These are phyloP conservation scores for Hippocampus barbouri DNA, from an alignment of 2,113 vertebrate genomes.

Conservation along the genomic window DNA sequence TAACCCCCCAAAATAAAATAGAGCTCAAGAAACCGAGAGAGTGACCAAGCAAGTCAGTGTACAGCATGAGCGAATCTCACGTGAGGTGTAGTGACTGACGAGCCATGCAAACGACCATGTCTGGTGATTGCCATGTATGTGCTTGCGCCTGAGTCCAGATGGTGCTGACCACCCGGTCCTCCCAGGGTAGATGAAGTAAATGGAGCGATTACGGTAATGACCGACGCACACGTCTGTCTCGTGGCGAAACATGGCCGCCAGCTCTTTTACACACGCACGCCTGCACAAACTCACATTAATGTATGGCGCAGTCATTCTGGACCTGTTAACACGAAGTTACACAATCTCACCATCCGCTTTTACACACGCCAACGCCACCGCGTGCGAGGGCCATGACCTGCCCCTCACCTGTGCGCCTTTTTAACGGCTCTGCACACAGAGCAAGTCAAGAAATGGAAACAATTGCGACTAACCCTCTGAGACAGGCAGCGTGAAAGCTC, in stretches of 20 bases:
- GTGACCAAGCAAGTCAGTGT: slow-evolving; percentile 19
- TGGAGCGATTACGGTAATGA: slow-evolving; percentile 73
- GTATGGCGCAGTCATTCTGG: slow-evolving; percentile 10
- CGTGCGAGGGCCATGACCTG: slow-evolving; percentile 5
- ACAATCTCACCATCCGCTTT: slow-evolving; percentile 2
- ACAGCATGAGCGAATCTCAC: slow-evolving; percentile 42
- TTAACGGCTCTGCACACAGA: slow-evolving; percentile 33
- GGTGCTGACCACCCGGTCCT: slow-evolving; percentile 70
- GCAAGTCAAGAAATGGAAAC: slow-evolving; percentile 36
- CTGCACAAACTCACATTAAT: slow-evolving; percentile 15
- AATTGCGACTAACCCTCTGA: slow-evolving; percentile 23
- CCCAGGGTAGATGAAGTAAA: slow-evolving; percentile 67
- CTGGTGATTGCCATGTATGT: slow-evolving; percentile 35
- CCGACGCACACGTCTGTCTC: slow-evolving; percentile 65
- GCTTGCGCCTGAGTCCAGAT: slow-evolving; percentile 54
- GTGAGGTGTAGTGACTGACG: slow-evolving; percentile 34
- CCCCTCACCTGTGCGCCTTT: slow-evolving; percentile 10
- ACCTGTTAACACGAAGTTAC: background rate
- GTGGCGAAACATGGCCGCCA: slow-evolving; percentile 52
- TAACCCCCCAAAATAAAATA: too few relatives aligned
- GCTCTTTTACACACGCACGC: slow-evolving; percentile 27
- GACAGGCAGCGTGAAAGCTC: slow-evolving; percentile 13
- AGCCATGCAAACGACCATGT: slow-evolving; percentile 34
- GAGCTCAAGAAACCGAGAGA: background rate
- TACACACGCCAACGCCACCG: slow-evolving; percentile 5